phyloP scores from a whole-genome alignment of 2,113 vertebrate genomes.

The Oryzias woworae region DNA sequence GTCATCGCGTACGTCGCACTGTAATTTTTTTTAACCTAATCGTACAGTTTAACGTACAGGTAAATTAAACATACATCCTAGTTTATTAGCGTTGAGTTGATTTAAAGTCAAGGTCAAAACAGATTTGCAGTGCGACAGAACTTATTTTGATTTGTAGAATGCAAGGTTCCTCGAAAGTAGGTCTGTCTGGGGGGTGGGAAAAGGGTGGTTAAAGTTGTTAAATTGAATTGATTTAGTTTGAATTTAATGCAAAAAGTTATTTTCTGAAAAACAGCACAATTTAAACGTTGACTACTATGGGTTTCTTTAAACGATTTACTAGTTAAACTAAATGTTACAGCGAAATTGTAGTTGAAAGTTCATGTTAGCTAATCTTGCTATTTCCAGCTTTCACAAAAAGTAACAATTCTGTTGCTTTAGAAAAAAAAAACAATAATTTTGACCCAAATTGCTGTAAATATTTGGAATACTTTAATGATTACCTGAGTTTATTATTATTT shows the following conservation, averaged over 20 bases:
- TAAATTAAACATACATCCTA: neutral
- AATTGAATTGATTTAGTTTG: too few relatives aligned
- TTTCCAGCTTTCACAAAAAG: constrained; percentile 10
- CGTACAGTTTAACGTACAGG: neutral
- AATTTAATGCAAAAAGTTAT: too few relatives aligned
- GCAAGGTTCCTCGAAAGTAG: too few relatives aligned
- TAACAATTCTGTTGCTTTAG: neutral
- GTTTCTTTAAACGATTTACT: too few relatives aligned
- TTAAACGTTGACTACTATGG: too few relatives aligned
- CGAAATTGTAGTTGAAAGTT: neutral
- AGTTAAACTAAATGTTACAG: too few relatives aligned
- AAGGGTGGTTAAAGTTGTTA: too few relatives aligned
- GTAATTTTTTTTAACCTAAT: rapidly evolving
- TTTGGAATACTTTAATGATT: too few relatives aligned
- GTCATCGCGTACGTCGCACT: rapidly evolving
- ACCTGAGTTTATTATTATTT: too few relatives aligned
- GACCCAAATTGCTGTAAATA: neutral
- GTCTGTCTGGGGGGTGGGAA: too few relatives aligned
- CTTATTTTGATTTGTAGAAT: constrained; percentile 16
- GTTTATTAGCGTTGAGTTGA: constrained; percentile 12
- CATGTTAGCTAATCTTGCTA: constrained; percentile 22
- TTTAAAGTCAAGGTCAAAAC: constrained; percentile 60
- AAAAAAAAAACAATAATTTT: neutral
- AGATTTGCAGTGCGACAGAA: neutral
- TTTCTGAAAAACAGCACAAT: too few relatives aligned